Evolutionary conservation across 2,888 invertebrate species (phyloP).

Genomic region (Polyommatus icarus): DNA sequence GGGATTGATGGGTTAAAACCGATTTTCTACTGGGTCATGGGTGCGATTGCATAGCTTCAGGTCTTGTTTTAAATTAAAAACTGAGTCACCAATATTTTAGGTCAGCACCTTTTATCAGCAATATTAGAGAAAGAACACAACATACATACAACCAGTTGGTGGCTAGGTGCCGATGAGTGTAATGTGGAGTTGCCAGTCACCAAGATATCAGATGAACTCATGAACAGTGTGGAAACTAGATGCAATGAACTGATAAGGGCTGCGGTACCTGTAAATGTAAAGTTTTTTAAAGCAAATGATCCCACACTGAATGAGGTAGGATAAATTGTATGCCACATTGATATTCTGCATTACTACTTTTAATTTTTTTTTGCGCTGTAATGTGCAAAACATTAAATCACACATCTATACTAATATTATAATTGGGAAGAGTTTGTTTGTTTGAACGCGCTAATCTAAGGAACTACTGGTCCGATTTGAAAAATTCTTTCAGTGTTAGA

Average conservation of each 20-base stretch:
- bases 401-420: no score
- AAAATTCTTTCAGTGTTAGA: no score
- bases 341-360: no score
- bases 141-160: slow-evolving; percentile 89
- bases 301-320: slow-evolving; percentile 76
- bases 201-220: slow-evolving; percentile 73
- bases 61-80: no score
- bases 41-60: no score
- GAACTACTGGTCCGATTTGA: no score
- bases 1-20: no score
- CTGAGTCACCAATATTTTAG: slow-evolving; percentile 54
- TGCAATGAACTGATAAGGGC: slow-evolving; percentile 86
- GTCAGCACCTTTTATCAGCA: slow-evolving; percentile 91
- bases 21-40: no score
- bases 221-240: slow-evolving; percentile 79
- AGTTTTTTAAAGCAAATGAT: slow-evolving; percentile 82
- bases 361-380: no score
- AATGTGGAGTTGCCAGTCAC: slow-evolving; percentile 85
- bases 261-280: slow-evolving; percentile 82
- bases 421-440: no score
- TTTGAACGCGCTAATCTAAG: no score
- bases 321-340: neutral
- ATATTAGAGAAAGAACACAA: slow-evolving; percentile 85
- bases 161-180: slow-evolving; percentile 87
- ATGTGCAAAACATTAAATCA: no score